Evolutionary conservation across 2,888 invertebrate genomes (phyloP).

Genomic region (Rhagonycha fulva): DNA sequence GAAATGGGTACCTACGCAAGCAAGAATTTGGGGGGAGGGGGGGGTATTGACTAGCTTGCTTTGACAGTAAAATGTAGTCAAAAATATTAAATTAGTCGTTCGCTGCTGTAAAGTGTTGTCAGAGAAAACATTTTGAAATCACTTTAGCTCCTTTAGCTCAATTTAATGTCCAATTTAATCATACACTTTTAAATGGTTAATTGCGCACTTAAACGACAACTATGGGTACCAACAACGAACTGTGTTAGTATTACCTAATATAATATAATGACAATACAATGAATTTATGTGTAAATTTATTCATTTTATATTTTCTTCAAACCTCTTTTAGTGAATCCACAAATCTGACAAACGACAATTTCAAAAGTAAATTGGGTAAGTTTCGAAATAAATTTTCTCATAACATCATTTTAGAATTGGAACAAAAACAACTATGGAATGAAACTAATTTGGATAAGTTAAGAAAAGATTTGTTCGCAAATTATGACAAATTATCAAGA

Average conservation of each 20-base stretch:
- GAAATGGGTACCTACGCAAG: too few species aligned
- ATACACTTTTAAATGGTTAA: not conserved
- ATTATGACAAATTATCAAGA: constrained; percentile 61
- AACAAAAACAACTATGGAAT: constrained; percentile 58
- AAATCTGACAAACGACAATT: constrained; percentile 2
- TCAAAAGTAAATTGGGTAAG: constrained; percentile 5
- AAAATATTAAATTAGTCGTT: too few species aligned
- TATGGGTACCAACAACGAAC: not conserved
- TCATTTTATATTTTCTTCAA: not conserved
- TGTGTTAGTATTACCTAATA: not conserved
- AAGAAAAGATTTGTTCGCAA: constrained; percentile 61
- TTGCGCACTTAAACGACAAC: not conserved
- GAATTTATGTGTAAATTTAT: not conserved
- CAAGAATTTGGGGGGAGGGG: too few species aligned
- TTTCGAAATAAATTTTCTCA: not conserved
- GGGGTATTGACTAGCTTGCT: too few species aligned
- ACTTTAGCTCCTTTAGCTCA: too few species aligned
- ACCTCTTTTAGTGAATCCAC: not conserved
- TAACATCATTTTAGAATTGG: constrained; percentile 38
- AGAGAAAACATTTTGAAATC: too few species aligned
- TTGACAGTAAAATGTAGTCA: too few species aligned
- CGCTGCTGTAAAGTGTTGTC: too few species aligned
- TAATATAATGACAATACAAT: not conserved
- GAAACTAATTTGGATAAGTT: constrained; percentile 61
- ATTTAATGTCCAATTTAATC: not conserved